Base-by-base conservation (phyloP, 2,113 vertebrate species). In the Odontesthes bonariensis region DNA sequence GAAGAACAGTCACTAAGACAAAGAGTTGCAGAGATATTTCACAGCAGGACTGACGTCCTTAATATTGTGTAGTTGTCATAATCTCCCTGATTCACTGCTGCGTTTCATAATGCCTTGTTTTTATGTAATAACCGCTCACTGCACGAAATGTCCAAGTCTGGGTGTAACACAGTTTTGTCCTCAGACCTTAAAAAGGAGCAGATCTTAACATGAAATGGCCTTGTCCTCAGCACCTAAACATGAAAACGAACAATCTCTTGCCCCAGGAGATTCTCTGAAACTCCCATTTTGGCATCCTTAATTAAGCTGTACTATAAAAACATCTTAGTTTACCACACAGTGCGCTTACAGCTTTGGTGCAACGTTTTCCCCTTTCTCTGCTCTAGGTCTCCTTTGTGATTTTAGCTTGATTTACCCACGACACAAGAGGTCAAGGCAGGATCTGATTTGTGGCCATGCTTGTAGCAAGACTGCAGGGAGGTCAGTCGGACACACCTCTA, bases 51-150 rank as follows among this genome's bases (percentile, higher is more conserved):
- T 13, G 2, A 59, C 76, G 40, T 81, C 56, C 74, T 69, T 13
- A 12, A 58, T 42, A 56, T 49, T 71, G 47, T 40, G 54, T 40
- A 35, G 66, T 69, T 81, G 57, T 76, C 76, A 82, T 81, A 66
- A 67, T 71, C 69, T 51, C 17, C 53, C 71, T 79, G 75, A 83
- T 85, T 85, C 74, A 71, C 56, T 1, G 19, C 61, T 53, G 56
- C 13, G 65, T 87, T 87, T 68, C 64, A 75, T 83, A 86, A 84
- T n/a, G 73, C 73, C n/a, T n/a, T 72, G 5, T 49, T 69, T 78
- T 83, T 69, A 66, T 57, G 74, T 73, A 84, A 82, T 59, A 69
- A 69, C 44, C 1, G 2, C 46, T 73, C 11, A 52, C 23, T 62
- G 52, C 49, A 69, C 63, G 68, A 77, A 53, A 73, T 16, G 57